Base-by-base conservation (phyloP, 1,140 invertebrate genomes). In the Chelonus insularis region DNA sequence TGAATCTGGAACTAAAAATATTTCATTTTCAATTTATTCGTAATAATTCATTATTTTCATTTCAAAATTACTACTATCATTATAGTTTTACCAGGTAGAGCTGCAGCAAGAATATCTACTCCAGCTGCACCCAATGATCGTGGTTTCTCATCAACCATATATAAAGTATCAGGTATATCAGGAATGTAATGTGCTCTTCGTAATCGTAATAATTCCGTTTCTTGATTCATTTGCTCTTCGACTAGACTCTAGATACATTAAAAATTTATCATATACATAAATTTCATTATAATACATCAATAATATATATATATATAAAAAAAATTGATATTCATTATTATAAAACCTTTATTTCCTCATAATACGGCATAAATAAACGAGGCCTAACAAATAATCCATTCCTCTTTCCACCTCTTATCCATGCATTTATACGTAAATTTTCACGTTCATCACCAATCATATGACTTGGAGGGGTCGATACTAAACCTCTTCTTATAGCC, bases 141-240 rank as follows among this genome's bases (percentile, higher is more conserved):
- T 12, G 83, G 80, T 63, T 87, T 86, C 57, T 88, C 86, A 21
- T 90, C 87, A 20, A 96, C 91, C 95, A 97, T 97, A 74, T 97
- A 97, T 21, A 97, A 82, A 1, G 94, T 94, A 79, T 97, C 95
- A 0, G 95, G 95, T 72, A 96, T 96, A 74, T 92, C 88, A 18
- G 87, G 86, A 68, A 85, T 85, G 62, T 88, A 85, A 14, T 88
- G 80, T n/a, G 86, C 85, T 60, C 89, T 82, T 66, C 91, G 84
- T 70, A 91, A 84, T 16, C 90, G 85, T 60, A 92, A 83, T 48
- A 92, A 72, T 72, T 93, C 91, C 32, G 87, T 87, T 75, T 93
- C 92, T 68, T 90, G 88, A 52, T 91, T 86, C 72, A 91, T 84
- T 70, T 92, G 89, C 76, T 94, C 92, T 73, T 94, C 93, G 23